These are phyloP conservation scores for Megalops atlanticus DNA, from an alignment of 2,113 vertebrate genomes.

Conservation along the genomic window DNA sequence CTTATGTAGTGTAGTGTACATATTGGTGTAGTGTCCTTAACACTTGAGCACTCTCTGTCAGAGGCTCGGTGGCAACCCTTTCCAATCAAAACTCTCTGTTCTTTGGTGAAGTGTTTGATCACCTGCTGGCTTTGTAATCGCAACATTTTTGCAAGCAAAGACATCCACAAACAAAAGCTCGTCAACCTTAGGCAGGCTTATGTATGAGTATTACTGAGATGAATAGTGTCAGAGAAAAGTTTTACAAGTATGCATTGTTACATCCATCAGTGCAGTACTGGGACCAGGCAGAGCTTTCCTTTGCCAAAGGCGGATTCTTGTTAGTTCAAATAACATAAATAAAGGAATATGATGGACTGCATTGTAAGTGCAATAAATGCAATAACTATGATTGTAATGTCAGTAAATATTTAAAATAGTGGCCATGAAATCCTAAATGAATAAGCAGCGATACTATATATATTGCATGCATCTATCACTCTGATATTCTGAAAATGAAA, in stretches of 20 bases:
- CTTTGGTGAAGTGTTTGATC: slow-evolving; percentile 56
- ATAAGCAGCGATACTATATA: neutral
- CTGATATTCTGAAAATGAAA: neutral
- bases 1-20: no score
- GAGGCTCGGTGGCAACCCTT: slow-evolving; percentile 12
- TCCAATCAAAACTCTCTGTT: slow-evolving; percentile 42
- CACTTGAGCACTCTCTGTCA: neutral
- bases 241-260: neutral
- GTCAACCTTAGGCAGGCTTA: slow-evolving; percentile 20
- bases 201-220: neutral
- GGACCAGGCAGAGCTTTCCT: neutral
- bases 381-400: neutral
- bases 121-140: slow-evolving; percentile 54
- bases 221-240: neutral
- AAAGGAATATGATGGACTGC: neutral
- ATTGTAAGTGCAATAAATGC: neutral
- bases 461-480: neutral
- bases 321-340: neutral
- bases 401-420: no score
- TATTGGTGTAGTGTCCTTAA: no score
- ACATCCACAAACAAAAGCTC: slow-evolving; percentile 50
- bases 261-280: neutral
- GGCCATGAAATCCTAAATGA: neutral
- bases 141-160: slow-evolving; percentile 55
- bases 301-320: neutral